Evolutionary conservation across 2,797 vertebrate species (phyloP), one percentile per base, ranked within the genome.

Genomic region (Naso thynnoides): DNA sequence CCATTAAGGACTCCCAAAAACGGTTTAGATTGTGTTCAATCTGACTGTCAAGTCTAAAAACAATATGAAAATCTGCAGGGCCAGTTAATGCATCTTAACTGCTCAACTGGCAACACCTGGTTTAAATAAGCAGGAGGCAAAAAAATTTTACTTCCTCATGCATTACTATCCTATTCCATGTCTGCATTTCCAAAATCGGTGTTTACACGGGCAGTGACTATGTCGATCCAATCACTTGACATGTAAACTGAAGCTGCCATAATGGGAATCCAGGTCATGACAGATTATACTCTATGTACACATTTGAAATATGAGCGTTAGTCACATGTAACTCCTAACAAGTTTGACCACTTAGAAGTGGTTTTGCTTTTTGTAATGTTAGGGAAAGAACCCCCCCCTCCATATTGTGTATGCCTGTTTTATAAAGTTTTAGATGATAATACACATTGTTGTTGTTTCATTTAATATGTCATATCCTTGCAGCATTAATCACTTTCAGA

Each of bases 181-280:
- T 19, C 3, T 15, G 15, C 24, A 18, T 36, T 8, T 33, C 10
- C n/a, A 18, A 9, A 54, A 26, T 18, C 5, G 3, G 4, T 49
- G 24, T 60, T 52, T 18, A 45, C 14, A 23, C 4, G 26, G 3
- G 16, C 8, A 26, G 39, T 31, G 5, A 45, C 27, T 41, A 8
- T 38, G 10, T 72, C 45, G 11, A 27, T 57, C 27, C 50, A 62
- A 21, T 24, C 19, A 23, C 44, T 6, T 53, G 24, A 6, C 48
- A 29, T 63, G 31, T 31, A 64, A 24, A 45, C 24, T 44, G 41
- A 39, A 42, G 27, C 38, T 68, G 54, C 69, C 70, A 36, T 50
- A 80, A 57, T 27, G 31, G 57, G 49, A 74, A 65, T 47, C 26
- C 42, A 44, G 38, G 44, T 55, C 56, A 66, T 57, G 24, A 56